Conservation (phyloP, 2,797 vertebrate genomes). For the Peromyscus nudipes region DNA sequence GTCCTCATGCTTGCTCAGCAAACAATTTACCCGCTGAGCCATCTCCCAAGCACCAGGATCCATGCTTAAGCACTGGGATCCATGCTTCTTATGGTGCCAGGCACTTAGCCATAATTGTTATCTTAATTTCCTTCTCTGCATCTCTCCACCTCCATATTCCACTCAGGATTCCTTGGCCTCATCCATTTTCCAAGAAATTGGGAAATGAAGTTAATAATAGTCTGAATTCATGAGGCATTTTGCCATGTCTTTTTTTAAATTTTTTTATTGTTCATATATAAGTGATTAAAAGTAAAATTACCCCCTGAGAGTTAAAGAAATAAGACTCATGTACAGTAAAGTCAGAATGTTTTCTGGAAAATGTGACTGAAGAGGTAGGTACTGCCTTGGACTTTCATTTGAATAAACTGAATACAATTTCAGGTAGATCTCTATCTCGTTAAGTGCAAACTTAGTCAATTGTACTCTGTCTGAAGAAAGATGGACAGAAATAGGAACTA, state of each 20-base stretch:
- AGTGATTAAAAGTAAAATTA: constrained; percentile 40
- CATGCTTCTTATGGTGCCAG: neutral
- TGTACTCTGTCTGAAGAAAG: constrained; percentile 36
- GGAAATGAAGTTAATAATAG: constrained; percentile 20
- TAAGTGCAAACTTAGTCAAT: constrained; percentile 34
- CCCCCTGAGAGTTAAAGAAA: constrained; percentile 20
- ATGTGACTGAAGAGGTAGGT: constrained; percentile 23
- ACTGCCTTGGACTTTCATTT: constrained; percentile 23
- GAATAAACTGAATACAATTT: constrained; percentile 48
- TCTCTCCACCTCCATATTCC: neutral
- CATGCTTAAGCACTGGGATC: neutral
- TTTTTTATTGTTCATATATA: neutral
- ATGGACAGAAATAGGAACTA: constrained; percentile 21
- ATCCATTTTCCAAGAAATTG: neutral
- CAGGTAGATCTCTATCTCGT: constrained; percentile 46
- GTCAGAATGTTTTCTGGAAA: constrained; percentile 41
- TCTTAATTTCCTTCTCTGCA: neutral
- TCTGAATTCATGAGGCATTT: neutral
- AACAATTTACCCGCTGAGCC: neutral
- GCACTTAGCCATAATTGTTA: neutral
- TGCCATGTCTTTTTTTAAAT: neutral
- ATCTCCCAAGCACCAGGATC: neutral
- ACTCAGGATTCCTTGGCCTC: neutral
- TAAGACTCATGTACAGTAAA: neutral
- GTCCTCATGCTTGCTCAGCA: neutral